Evolutionary conservation across 2,113 vertebrate genomes (phyloP).

Genomic region (Embiotoca jacksoni): DNA sequence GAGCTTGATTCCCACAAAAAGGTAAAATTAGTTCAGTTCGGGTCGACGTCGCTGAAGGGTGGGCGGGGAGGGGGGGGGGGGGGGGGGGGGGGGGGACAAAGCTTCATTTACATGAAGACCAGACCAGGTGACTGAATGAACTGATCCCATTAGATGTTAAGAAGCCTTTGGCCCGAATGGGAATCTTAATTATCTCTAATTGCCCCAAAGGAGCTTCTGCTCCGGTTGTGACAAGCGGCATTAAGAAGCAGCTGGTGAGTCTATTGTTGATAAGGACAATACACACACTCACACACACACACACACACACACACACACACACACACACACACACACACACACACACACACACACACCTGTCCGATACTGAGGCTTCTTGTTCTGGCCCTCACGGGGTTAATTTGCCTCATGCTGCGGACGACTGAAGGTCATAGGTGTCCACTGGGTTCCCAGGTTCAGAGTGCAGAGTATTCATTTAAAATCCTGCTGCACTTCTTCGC

Average conservation of each 20-base stretch:
- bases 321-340: too few species aligned
- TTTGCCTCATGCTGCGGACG: constrained; percentile 38
- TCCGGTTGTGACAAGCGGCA: not conserved
- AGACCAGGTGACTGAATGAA: constrained; percentile 43
- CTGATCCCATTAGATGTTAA: constrained; percentile 51
- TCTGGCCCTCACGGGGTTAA: constrained; percentile 35
- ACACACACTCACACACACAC: not conserved
- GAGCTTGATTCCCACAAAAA: constrained; percentile 26
- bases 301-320: too few species aligned
- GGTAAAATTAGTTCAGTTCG: constrained; percentile 24
- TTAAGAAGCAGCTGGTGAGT: constrained; percentile 23
- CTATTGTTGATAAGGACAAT: not conserved
- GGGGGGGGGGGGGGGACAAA: not conserved
- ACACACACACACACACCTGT: not conserved
- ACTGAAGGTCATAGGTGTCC: constrained; percentile 31
- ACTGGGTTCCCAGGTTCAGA: constrained; percentile 29
- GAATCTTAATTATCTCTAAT: constrained; percentile 60
- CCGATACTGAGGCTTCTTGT: constrained; percentile 2
- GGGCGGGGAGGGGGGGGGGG: not conserved
- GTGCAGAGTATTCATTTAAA: constrained; percentile 39
- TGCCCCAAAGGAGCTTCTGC: constrained; percentile 7
- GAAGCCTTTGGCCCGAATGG: constrained; percentile 46
- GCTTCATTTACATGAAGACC: constrained; percentile 30
- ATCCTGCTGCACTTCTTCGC: constrained; percentile 1
- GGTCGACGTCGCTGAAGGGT: not conserved